These are phyloP conservation scores for Leucophora obtusa DNA, from an alignment of 2,888 invertebrate species.

Conservation along the genomic window DNA sequence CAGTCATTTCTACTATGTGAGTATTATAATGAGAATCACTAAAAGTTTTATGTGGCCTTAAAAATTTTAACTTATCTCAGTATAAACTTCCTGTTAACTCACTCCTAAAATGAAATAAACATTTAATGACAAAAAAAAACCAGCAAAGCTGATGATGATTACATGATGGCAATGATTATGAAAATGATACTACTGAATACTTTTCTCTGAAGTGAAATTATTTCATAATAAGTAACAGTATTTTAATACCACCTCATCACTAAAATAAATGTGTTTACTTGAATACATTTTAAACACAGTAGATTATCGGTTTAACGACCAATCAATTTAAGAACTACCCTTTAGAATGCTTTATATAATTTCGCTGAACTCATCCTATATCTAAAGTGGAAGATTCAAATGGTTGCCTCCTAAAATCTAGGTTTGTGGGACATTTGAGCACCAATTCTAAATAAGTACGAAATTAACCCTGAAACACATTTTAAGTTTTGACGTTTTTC, in stretches of 20 bases:
- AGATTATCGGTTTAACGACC: no score
- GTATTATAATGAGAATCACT: neutral
- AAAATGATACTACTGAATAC: neutral
- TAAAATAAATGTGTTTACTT: neutral
- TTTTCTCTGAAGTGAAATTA: neutral
- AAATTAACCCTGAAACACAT: no score
- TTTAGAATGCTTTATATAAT: no score
- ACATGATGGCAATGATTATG: neutral
- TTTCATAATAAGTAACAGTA: neutral
- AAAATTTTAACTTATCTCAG: neutral
- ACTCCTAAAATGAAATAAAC: neutral
- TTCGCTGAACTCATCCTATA: no score
- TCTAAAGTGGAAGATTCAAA: no score
- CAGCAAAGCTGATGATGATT: neutral
- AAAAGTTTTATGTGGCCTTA: conserved; percentile 3
- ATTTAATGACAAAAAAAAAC: neutral
- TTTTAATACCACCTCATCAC: neutral
- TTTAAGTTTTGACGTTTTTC: no score
- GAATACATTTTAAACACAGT: no score
- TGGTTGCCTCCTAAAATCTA: no score
- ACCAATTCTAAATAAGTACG: no score
- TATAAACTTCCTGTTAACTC: neutral
- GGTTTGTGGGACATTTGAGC: no score
- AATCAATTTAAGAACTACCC: no score
- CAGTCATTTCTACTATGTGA: neutral